phyloP scores from a whole-genome alignment of 2,888 invertebrate species.

The Cancer borealis region DNA sequence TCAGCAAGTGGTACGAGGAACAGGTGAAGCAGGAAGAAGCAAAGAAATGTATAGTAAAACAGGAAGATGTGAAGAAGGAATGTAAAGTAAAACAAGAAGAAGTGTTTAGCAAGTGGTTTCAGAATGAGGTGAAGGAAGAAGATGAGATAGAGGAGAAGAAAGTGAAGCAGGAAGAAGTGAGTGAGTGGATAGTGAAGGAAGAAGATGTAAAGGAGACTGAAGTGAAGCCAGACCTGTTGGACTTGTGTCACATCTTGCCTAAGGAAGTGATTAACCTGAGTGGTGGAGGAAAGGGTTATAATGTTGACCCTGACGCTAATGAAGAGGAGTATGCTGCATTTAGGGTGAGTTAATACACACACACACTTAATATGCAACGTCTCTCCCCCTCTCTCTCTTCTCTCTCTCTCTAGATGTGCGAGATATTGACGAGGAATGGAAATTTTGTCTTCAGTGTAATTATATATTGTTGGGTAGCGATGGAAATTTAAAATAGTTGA shows the following conservation, averaged over 20 bases:
- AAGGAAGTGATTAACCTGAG: constrained; percentile 79
- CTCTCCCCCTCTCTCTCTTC: no score
- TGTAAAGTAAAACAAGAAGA: background rate
- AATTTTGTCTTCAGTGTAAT: background rate
- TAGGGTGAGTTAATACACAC: constrained; percentile 31
- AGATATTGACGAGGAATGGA: background rate
- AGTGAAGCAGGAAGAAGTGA: background rate
- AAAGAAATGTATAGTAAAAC: background rate
- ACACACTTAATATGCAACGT: background rate
- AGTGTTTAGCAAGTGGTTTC: constrained; percentile 57
- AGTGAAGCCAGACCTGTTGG: constrained; percentile 79
- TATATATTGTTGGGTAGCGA: background rate
- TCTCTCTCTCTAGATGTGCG: no score
- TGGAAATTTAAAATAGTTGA: background rate
- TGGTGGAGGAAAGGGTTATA: constrained; percentile 79
- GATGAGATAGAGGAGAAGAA: background rate
- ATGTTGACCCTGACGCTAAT: constrained; percentile 77
- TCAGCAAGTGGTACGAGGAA: constrained; percentile 60
- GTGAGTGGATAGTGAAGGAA: no score
- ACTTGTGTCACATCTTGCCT: constrained; percentile 79
- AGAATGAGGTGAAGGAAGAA: background rate
- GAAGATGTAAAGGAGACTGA: background rate
- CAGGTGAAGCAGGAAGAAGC: background rate
- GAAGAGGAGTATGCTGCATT: constrained; percentile 76
- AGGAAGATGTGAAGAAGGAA: background rate